Evolutionary conservation across 2,797 vertebrate genomes (phyloP), one percentile per base, ranked within the genome.

Genomic region (Coranthus polyacanthus): DNA sequence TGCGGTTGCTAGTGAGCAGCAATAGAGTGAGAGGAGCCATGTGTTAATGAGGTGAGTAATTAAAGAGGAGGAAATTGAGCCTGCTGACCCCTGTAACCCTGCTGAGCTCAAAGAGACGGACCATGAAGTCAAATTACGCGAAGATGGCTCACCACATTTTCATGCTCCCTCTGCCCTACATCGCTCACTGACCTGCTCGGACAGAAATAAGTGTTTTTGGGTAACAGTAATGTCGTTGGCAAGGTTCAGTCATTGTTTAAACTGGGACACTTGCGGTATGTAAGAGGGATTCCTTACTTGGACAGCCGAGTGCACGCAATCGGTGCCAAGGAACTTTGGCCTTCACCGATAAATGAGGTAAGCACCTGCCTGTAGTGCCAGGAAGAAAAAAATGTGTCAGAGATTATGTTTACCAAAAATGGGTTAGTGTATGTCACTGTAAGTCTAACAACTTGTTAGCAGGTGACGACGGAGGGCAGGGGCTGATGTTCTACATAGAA

Each of bases 11-110:
- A 63, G 29, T 52, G 75, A 83, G 80, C 60, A 12, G 63, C 72
- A 17, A 54, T 29, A 65, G 77, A 83, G 78, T 74, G 72, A 77
- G 75, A 82, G 63, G 68, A 83, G 84, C 67, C 45, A 45, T 72
- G 84, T 85, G 88, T 85, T 89, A 91, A 93, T 92, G 87, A 93
- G 81, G 81, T 84, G 77, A 91, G 87, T 91, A 89, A 93, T 92
- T 92, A 92, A 89, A 79, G 80, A 71, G 67, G 68, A 57, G 45
- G 72, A 65, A 85, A 90, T 82, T 69, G 83, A 90, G 86, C 73
- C 75, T 41, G 69, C 72, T 87, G 89, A 92, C 87, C 89, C 85
- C 50, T 72, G 52, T 69, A 68, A 81, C 74, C 83, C 73, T 18
- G 47, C 24, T 73, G 79, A 70, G 63, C 74, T 53, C 20, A 49